Base-by-base conservation (phyloP, 2,888 invertebrate genomes). In the Podabrus alpinus region DNA sequence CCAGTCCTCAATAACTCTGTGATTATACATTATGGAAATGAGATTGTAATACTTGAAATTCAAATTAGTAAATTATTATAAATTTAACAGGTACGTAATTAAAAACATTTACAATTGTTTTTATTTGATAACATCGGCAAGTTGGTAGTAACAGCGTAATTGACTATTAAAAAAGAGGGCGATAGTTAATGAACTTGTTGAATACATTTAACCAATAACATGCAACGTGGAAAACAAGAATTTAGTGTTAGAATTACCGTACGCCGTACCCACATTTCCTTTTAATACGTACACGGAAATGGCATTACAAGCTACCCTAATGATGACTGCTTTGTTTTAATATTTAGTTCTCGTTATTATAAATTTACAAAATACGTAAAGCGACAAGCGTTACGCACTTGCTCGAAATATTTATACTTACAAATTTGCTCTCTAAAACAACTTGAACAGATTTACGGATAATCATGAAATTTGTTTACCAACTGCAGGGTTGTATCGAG, bases 211-310 rank as follows among this genome's bases (percentile, higher is more conserved):
- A 64, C 62, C 62, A 64, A 64, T 64, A 64, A 64, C 62, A 66
- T 73, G 73, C 73, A 69, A 73, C 66, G 69, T 62, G 21, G 66
- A 62, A 62, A 73, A 68, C 69, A 59, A 66, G 25, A 67, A 71
- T 71, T 71, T 67, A 71, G 59, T 71, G 71, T 71, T 60, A 15
- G 19, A 21, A 71, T 66, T 66, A 59, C 16, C 69, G 13, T 29
- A 29, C 70, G 24, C 16, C 69, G 13, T 29, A 29, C 70, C 61
- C 62, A 64, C 62, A 64, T 17, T 64, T 64, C 62, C 62, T 13
- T 19, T 19, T 64, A 64, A 64, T 64, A 64, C 16, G 19, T 19
- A 64, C 62, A 64, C 62, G 62, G 62, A 64, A 64, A 64, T 19
- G 21, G 21, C 62, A 64, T 64, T 19, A 61, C 17, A 64, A 45